A percentile compares a stretch with the other conserved stretches of the same genome.
Evolutionary conservation across 1,140 invertebrate genomes (phyloP).

Genomic region (Paramacrobiotus metropolitanus): DNA sequence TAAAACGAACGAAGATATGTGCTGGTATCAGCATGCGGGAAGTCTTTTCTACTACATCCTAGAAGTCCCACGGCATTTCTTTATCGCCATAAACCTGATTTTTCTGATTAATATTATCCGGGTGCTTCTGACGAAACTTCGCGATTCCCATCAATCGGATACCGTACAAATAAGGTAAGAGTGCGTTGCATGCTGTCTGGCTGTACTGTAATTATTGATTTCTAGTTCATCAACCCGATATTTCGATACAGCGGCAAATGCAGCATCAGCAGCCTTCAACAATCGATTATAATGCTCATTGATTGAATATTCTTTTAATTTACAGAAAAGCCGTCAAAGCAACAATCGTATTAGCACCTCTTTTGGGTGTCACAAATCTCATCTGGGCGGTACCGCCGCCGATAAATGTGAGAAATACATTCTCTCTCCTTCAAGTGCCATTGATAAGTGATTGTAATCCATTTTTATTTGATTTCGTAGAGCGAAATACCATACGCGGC

Average conservation of each 20-base stretch:
- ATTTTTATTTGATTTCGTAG: too few species aligned
- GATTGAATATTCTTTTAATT: background rate
- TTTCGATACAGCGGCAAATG: too few species aligned
- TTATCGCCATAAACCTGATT: background rate
- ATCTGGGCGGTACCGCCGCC: conserved; percentile 1
- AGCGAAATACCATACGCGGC: background rate
- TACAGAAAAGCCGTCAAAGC: conserved; percentile 38
- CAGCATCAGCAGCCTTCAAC: too few species aligned
- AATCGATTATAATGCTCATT: too few species aligned
- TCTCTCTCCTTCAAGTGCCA: too few species aligned
- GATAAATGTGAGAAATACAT: too few species aligned
- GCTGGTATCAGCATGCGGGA: background rate
- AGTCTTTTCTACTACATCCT: background rate
- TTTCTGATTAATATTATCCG: background rate
- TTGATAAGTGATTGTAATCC: too few species aligned
- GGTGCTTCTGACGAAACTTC: background rate
- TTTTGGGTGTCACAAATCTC: conserved; percentile 35
- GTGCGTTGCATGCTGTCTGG: background rate
- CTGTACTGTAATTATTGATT: too few species aligned
- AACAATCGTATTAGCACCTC: conserved; percentile 52
- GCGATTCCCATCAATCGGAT: conserved; percentile 1
- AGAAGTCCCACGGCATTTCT: background rate
- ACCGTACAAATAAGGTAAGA: background rate
- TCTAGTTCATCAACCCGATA: too few species aligned
- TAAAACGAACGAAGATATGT: background rate